Conservation (phyloP, 2,113 vertebrate genomes). For the Mesitornis unicolor region DNA sequence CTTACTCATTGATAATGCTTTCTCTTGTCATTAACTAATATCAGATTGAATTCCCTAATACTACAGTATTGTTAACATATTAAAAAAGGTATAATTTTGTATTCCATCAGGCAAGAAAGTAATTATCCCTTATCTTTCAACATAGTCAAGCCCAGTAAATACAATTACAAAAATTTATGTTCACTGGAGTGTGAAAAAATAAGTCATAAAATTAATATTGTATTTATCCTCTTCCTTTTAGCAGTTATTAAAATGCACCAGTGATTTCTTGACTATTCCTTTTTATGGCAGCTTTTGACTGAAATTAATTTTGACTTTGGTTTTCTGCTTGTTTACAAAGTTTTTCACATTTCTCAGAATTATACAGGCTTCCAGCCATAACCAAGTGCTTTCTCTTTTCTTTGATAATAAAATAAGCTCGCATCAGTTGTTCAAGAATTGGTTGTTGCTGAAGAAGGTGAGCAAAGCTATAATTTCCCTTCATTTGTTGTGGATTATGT, state of each 20-base stretch:
- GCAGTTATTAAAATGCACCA: slow-evolving; percentile 62
- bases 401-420: neutral
- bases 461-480: neutral
- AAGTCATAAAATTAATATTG: slow-evolving; percentile 70
- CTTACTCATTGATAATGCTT: neutral
- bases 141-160: slow-evolving; percentile 73
- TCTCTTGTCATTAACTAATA: slow-evolving; percentile 53
- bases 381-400: neutral
- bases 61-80: slow-evolving; percentile 68
- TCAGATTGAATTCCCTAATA: slow-evolving; percentile 61
- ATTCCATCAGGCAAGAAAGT: slow-evolving; percentile 62
- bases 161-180: slow-evolving; percentile 75
- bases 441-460: neutral
- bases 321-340: slow-evolving; percentile 8
- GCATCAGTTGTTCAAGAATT: neutral
- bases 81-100: slow-evolving; percentile 39
- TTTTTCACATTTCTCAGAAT: neutral
- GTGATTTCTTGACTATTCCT: slow-evolving; percentile 1
- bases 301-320: neutral
- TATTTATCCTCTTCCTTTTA: slow-evolving; percentile 68
- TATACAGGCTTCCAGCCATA: neutral
- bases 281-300: neutral
- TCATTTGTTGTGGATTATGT: neutral
- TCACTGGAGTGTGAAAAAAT: slow-evolving; percentile 65
- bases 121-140: slow-evolving; percentile 81